Conservation (phyloP, 1,140 invertebrate genomes). For the Argopecten irradians region DNA sequence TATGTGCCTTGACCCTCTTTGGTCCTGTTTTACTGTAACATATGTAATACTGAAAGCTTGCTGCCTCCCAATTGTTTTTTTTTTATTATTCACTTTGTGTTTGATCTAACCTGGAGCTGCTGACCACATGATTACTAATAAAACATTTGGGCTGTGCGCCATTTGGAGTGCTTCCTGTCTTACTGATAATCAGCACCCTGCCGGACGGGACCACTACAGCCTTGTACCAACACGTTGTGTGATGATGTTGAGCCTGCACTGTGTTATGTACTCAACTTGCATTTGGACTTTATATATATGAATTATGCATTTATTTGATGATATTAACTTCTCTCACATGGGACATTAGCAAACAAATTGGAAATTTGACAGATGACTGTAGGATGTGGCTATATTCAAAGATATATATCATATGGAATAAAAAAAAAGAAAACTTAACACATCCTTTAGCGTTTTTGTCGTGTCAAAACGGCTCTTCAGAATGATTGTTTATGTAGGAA, state of each 20-base stretch:
- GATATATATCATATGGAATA: background rate
- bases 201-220: background rate
- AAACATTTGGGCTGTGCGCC: background rate
- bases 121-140: background rate
- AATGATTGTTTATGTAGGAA: no score
- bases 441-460: no score
- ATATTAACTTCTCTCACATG: constrained; percentile 4
- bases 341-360: constrained; percentile 17
- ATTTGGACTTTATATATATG: background rate
- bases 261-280: background rate
- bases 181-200: background rate
- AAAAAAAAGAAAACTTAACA: no score
- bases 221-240: background rate
- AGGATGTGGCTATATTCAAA: background rate
- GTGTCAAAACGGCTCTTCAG: no score
- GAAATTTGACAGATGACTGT: background rate
- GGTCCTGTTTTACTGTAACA: background rate
- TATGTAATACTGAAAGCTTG: background rate
- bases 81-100: background rate
- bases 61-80: background rate
- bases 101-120: background rate
- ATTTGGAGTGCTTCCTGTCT: constrained; percentile 8
- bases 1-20: background rate
- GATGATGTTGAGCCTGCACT: background rate
- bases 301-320: constrained; percentile 13